Evolutionary conservation across 2,888 invertebrate genomes (phyloP), one percentile per base, ranked within the genome.

Genomic region (Caenorhabditis drosophilae): DNA sequence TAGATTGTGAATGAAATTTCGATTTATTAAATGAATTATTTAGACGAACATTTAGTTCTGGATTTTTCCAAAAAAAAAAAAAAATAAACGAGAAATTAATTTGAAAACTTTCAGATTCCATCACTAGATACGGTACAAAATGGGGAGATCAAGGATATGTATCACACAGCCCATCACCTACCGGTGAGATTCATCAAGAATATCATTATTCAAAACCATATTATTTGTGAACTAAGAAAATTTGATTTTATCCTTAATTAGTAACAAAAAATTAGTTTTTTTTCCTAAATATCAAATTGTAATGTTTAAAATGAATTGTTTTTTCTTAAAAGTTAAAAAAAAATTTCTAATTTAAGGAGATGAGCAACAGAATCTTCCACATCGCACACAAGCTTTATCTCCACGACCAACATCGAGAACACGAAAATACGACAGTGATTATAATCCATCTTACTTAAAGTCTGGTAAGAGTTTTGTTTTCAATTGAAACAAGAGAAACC

Each of bases 91-190:
- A 48, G 12, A 11, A n/a, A 36, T 9, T 36, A 4, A 4, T 36
- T 36, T n/a, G n/a, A 36, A n/a, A 40, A 40, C 16, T 67, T 75
- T 11, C 68, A 75, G 75, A 75, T 36, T 75, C 75, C 23, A 70
- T 70, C 51, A 72, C 75, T 45, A 53, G 71, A 38, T 72, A 70
- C 53, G 75, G 75, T 35, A 73, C 71, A 51, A 67, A 70, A 42
- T 70, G 70, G 71, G 70, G 67, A 48, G 77, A 77, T 55, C 49
- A 47, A 23, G 77, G 77, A 58, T 77, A 77, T 60, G 60, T 52
- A 11, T 71, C 73, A 26, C 61, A 59, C 57, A 62, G 69, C 45
- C 70, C 74, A 46, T 73, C 74, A 41, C 74, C 76, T 53, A 70
- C 59, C 52, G 64, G 64, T 66, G 64, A 66, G 59, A 55, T 60